Percentiles rank a stretch among this genome's conserved stretches.
phyloP scores from a whole-genome alignment of 2,797 vertebrate species.

The Microctenopoma stevenorrisi region DNA sequence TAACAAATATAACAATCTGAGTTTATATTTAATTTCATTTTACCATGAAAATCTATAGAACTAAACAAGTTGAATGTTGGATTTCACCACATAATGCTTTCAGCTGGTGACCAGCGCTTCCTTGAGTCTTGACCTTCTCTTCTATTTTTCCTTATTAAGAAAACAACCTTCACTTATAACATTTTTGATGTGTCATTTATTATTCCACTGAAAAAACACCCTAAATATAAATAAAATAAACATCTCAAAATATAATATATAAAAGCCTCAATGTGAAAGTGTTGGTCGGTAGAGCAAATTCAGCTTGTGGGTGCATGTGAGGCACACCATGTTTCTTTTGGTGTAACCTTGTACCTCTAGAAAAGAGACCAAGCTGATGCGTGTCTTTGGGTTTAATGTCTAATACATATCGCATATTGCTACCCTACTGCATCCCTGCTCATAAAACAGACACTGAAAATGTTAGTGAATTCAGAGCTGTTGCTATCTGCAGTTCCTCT shows the following conservation, averaged over 20 bases:
- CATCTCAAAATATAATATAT: background rate
- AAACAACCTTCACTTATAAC: conserved; percentile 17
- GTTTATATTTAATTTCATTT: too few relatives aligned
- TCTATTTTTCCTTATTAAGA: background rate
- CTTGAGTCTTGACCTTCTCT: background rate
- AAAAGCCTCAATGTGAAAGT: background rate
- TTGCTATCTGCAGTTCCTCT: background rate
- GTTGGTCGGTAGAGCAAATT: background rate
- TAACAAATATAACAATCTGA: too few relatives aligned
- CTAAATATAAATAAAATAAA: conserved; percentile 21
- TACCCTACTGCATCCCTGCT: background rate
- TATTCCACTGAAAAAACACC: conserved; percentile 8
- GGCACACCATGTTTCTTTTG: background rate
- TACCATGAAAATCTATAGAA: too few relatives aligned
- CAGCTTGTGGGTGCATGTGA: conserved; percentile 2
- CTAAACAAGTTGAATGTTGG: too few relatives aligned
- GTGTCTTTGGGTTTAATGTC: conserved; percentile 22
- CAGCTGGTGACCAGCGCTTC: background rate
- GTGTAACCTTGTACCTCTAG: background rate
- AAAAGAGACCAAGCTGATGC: background rate
- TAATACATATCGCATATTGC: conserved; percentile 34
- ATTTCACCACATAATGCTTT: too few relatives aligned
- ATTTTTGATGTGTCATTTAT: background rate
- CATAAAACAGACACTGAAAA: conserved; percentile 48
- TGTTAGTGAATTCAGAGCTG: conserved; percentile 39